Base-by-base conservation (phyloP, 2,797 vertebrate genomes). In the Scolopax rusticola region DNA sequence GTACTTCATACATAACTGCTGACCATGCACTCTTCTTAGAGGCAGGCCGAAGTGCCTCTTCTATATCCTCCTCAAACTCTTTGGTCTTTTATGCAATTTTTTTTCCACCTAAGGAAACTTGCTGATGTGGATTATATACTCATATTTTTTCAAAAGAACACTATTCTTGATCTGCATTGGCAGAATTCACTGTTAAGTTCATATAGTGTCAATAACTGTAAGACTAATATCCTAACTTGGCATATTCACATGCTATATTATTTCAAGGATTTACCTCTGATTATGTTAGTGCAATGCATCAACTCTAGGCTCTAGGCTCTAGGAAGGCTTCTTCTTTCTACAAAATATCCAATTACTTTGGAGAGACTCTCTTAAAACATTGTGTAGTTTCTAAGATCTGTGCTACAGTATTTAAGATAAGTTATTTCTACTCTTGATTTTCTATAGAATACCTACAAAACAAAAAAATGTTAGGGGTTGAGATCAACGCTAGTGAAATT, bases 121-220 rank as follows among this genome's bases (percentile, higher is more conserved):
- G 32, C 47, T 45, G 15, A 20, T 54, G 54, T 47, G 33, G 12
- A 33, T 81, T 84, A 45, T 19, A 41, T 9, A 50, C 8, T 7
- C 20, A 2, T 23, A 33, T 69, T 89, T 94, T 94, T 80, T 76
- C 56, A 63, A 45, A 85, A 47, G 32, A 65, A 28, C 33, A 16
- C 28, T 63, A 4, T 63, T 93, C 15, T 36, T 85, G 60, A 45
- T 79, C 56, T 89, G 21, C 53, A 57, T 40, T 91, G 89, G 69
- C 86, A 96, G 60, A 76, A 79, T 63, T 50, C 85, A 43, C 53
- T 40, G 21, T 82, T 96, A 80, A 75, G 36, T 83, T 90, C 40
- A 67, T 60, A 32, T 14, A n/a, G 9, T 84, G 65, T 80, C 93
- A 86, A 82, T 89, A 87, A 90, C 78, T 91, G 6, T 53, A 43